A percentile compares a stretch with the other conserved stretches of the same genome.
These are phyloP conservation scores for Macrosiphum euphorbiae DNA, from an alignment of 2,888 invertebrate genomes.

Conservation along the genomic window DNA sequence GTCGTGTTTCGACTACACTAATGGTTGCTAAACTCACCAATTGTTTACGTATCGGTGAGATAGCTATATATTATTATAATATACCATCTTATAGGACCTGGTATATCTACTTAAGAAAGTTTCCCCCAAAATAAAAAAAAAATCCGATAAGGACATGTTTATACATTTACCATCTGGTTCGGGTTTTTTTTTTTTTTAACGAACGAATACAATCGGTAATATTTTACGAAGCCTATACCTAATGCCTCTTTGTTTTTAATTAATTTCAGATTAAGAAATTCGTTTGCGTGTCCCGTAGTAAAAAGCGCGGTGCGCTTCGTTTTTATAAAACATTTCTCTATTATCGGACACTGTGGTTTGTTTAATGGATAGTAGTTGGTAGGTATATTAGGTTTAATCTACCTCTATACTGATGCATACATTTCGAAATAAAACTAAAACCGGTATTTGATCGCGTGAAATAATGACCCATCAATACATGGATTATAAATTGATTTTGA, in stretches of 20 bases:
- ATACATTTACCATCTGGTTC: neutral
- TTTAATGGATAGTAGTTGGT: neutral
- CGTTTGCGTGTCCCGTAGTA: neutral
- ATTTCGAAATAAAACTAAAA: constrained; percentile 37
- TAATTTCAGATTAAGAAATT: constrained; percentile 23
- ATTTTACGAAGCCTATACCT: neutral
- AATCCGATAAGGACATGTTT: neutral
- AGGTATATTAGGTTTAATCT: too few relatives aligned
- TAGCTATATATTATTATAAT: neutral
- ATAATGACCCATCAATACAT: neutral
- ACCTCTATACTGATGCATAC: neutral
- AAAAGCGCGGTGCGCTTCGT: neutral
- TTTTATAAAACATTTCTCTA: neutral
- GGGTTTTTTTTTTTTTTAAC: neutral
- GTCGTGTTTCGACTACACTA: neutral
- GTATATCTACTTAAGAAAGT: neutral
- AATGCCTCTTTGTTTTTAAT: neutral
- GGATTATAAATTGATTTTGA: neutral
- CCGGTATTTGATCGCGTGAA: neutral
- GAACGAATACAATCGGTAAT: constrained; percentile 25
- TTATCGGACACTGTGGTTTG: neutral
- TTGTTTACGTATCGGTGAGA: neutral
- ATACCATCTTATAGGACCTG: neutral
- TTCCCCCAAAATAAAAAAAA: neutral
- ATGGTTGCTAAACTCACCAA: neutral